Base-by-base conservation (phyloP, 2,113 vertebrate species). In the Acinonyx jubatus region DNA sequence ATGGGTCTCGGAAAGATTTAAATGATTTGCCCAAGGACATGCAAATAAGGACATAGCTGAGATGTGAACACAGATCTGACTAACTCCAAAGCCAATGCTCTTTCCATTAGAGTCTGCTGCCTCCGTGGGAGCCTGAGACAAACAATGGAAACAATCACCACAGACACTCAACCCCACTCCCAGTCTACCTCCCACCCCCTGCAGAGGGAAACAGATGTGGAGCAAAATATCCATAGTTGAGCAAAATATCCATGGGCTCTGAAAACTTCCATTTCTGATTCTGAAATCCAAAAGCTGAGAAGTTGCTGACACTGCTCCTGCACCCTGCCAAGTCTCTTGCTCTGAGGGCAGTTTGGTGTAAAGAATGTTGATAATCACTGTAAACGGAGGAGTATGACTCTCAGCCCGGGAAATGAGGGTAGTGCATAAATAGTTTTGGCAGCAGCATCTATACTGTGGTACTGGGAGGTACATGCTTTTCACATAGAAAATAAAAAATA, bases 141-240 rank as follows among this genome's bases (percentile, higher is more conserved):
- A 93, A 82, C 71, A 65, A 91, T 68, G 87, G 90, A 89, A 92
- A 87, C 21, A 83, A 23, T 89, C 69, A 27, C 74, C 81, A 69
- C 57, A 68, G 65, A 86, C 15, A 52, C 78, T 36, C 19, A 38
- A 65, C 29, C 25, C 65, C 7, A 0, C n/a, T 82, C 76, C 84
- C 68, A 29, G 50, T 71, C 89, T 91, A 79, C 57, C 82, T 31
- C 85, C 31, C 1, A 2, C 25, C 65, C 65, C 87, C 87, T 95
- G 74, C 84, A 76, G 55, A 88, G 94, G 57, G 89, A 96, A 97
- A 92, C 89, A 98, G 94, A 97, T 97, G 93, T 78, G 80, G 45
- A 87, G 16, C 85, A 92, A 96, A 96, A 9, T 36, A 33, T 93
- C 89, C 55, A 10, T 5, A 61, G 57, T 61, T 61, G 45, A 87